Evolutionary conservation across 1,140 invertebrate species (phyloP), one percentile per base, ranked within the genome.

Genomic region (Macrocentrus cingulum): DNA sequence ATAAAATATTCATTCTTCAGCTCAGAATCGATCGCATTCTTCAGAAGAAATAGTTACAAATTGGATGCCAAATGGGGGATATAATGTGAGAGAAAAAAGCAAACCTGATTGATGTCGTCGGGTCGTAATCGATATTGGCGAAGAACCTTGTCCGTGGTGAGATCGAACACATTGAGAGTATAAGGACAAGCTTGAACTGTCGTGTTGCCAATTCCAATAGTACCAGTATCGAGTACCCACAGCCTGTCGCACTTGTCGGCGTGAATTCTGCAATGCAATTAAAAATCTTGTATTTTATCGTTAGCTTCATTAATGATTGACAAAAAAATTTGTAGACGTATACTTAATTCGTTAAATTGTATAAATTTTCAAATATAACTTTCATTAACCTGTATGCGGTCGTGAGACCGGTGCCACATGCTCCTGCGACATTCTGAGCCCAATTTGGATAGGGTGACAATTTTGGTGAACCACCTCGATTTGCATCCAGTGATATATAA

Each of bases 161-260:
- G 73, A 71, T 92, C 89, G 59, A 88, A 91, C 1, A 91, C 82
- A 60, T 91, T 90, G 1, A 91, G 69, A 1, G 87, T 82, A 57
- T 84, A 84, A 0, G 89, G 90, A 64, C 90, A 91, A 1, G 87
- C 83, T 68, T 91, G 86, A 36, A 84, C 83, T 1, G 88, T 88
- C 1, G 86, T 88, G 58, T 88, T 87, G 15, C 86, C 88, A 52
- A 88, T 91, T 59, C 90, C 90, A 65, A 90, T 87, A 15, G 90
- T 91, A 53, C 90, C 90, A 3, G 88, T 88, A 67, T 91, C 90
- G 23, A 91, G 73, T 0, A 91, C 89, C 90, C 90, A 92, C 0
- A 92, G 81, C 56, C 90, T 80, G 56, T 90, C 86, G 67, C 90
- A 91, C 56, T 82, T 77, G 59, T 92, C 90, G 1, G 84, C 89